Conservation (phyloP, 2,797 vertebrate species). For the Scleropages formosus region DNA sequence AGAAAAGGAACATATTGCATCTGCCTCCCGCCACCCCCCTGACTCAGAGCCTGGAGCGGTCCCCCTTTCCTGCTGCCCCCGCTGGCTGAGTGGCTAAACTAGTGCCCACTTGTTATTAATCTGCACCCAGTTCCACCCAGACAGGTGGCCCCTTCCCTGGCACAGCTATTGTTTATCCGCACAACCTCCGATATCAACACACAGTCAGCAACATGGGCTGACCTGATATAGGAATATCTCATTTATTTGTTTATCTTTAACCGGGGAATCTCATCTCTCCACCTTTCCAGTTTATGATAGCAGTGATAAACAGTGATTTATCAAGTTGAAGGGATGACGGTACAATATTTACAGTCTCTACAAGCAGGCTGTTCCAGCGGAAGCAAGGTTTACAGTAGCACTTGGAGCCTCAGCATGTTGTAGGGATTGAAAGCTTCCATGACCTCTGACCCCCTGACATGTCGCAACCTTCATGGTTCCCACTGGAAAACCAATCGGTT, state of each 20-base stretch:
- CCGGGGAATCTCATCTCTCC: constrained; percentile 12
- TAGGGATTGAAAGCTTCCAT: not conserved
- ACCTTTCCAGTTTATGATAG: constrained; percentile 33
- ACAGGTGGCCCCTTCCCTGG: constrained; percentile 48
- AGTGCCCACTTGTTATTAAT: constrained; percentile 48
- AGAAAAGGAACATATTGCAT: constrained; percentile 47
- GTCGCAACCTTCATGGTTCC: not conserved
- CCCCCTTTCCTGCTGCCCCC: constrained; percentile 41
- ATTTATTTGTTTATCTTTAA: too few relatives aligned
- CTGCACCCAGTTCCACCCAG: constrained; percentile 38
- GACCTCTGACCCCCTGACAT: not conserved
- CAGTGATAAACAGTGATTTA: constrained; percentile 37
- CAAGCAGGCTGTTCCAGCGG: not conserved
- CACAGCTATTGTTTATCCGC: constrained; percentile 47
- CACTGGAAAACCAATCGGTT: not conserved
- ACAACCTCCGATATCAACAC: constrained; percentile 44
- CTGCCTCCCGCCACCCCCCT: constrained; percentile 19
- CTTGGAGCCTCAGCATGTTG: too few relatives aligned
- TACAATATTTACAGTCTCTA: not conserved
- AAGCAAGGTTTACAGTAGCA: not conserved
- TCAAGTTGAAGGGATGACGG: not conserved
- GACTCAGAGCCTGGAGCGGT: constrained; percentile 53
- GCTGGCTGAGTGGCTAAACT: not conserved
- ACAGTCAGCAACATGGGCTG: constrained; percentile 53
- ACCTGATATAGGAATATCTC: constrained; percentile 53